A percentile compares a stretch with the other conserved stretches of the same genome.
These are phyloP conservation scores for Porites divaricata DNA, from an alignment of 92 coral and sea anemone genomes.

Conservation along the genomic window DNA sequence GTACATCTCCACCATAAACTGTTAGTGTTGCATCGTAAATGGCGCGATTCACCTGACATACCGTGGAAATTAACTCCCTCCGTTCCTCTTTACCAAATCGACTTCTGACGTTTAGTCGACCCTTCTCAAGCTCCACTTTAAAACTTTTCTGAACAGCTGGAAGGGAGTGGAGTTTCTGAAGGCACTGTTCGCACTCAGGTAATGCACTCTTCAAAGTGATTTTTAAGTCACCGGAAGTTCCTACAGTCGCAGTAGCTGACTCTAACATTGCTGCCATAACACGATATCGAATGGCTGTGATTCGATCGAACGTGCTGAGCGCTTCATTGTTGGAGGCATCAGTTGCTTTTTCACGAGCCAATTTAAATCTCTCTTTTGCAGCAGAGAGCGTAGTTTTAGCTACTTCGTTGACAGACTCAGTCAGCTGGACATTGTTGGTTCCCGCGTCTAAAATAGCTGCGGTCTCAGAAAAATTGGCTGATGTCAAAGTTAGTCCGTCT, in stretches of 20 bases:
- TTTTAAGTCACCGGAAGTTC: not conserved
- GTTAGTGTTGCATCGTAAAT: constrained; percentile 5
- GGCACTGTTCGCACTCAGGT: not conserved
- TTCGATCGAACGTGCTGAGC: not conserved
- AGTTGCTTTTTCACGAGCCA: not conserved
- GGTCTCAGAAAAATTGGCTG: too few relatives aligned
- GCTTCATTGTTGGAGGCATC: not conserved
- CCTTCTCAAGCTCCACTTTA: not conserved
- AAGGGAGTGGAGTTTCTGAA: not conserved
- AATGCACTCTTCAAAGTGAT: too few relatives aligned
- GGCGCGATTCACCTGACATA: constrained; percentile 40
- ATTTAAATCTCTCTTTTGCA: not conserved
- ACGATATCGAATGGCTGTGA: not conserved
- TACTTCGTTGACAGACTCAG: not conserved
- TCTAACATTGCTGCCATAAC: not conserved
- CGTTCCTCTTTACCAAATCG: constrained; percentile 13
- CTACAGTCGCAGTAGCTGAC: not conserved
- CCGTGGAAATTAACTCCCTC: constrained; percentile 8
- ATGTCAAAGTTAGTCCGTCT: too few relatives aligned
- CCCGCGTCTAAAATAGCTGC: too few relatives aligned
- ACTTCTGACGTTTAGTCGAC: not conserved
- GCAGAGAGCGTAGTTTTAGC: not conserved
- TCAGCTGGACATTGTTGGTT: not conserved
- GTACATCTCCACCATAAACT: not conserved
- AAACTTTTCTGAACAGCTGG: constrained; percentile 1